Percentiles rank a stretch among this genome's conserved stretches.
These are phyloP conservation scores for Centroberyx gerrardi DNA, from an alignment of 2,797 vertebrate species.

Conservation along the genomic window DNA sequence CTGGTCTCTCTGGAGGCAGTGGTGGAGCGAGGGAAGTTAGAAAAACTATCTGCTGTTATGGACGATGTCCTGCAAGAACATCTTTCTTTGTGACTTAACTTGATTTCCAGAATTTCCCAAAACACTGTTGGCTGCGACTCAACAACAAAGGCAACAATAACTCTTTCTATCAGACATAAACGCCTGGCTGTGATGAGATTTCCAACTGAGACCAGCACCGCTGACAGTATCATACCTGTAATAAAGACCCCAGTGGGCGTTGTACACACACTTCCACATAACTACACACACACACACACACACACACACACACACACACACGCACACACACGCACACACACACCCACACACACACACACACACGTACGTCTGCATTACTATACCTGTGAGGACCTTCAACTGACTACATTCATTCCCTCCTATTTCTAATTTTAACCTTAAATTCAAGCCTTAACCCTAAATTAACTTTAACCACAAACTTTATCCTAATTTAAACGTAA, in stretches of 20 bases:
- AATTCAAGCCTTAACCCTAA: no score
- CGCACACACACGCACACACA: background rate
- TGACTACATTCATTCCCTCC: no score
- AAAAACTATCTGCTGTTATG: conserved; percentile 1
- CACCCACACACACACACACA: conserved; percentile 5
- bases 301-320: background rate
- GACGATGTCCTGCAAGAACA: conserved; percentile 22
- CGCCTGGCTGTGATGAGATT: conserved; percentile 49
- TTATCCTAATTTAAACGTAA: no score
- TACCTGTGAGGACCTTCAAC: no score
- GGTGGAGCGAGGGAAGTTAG: background rate
- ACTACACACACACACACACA: conserved; percentile 28
- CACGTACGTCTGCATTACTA: no score
- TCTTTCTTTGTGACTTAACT: conserved; percentile 53
- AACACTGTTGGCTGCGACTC: conserved; percentile 51
- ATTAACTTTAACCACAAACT: no score
- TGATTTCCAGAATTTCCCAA: conserved; percentile 59
- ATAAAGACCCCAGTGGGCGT: conserved; percentile 25
- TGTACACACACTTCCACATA: background rate
- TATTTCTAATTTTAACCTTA: no score
- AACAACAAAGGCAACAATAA: conserved; percentile 54
- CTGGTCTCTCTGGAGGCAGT: background rate
- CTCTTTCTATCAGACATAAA: conserved; percentile 50
- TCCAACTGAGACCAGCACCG: conserved; percentile 42
- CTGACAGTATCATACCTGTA: conserved; percentile 24